These are phyloP conservation scores for Acanthococcus lagerstroemiae DNA, from an alignment of 2,888 invertebrate genomes.

Conservation along the genomic window DNA sequence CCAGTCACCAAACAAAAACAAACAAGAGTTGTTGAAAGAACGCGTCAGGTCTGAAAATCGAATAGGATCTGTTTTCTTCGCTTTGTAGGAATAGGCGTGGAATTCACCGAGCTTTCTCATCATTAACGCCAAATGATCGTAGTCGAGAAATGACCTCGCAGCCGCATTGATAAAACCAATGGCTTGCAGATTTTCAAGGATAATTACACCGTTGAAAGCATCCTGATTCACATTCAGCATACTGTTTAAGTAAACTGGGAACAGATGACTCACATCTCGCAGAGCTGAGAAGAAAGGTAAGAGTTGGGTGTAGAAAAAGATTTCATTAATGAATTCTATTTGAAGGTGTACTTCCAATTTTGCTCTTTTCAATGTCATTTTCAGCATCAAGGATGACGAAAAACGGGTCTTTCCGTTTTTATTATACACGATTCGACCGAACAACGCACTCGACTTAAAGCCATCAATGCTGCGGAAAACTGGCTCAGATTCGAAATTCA, in stretches of 20 bases:
- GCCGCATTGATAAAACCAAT: neutral
- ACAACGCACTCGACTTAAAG: too few species aligned
- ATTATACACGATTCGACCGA: too few species aligned
- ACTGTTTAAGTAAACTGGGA: slow-evolving; percentile 7
- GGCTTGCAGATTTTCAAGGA: slow-evolving; percentile 2
- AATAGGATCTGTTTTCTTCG: neutral
- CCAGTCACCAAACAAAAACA: too few species aligned
- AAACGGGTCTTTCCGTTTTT: too few species aligned
- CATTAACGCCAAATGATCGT: slow-evolving; percentile 2
- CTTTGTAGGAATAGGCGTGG: slow-evolving; percentile 9
- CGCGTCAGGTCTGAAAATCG: neutral
- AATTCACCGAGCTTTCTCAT: slow-evolving; percentile 1
- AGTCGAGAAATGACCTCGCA: neutral
- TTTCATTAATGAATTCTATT: neutral
- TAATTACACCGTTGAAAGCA: neutral
- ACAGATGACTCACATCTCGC: neutral
- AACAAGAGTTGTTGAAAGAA: neutral
- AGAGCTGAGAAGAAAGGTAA: neutral
- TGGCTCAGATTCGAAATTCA: too few species aligned
- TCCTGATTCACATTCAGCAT: neutral
- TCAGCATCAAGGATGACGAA: too few species aligned
- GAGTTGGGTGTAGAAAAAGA: neutral
- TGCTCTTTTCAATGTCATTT: too few species aligned
- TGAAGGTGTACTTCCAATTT: too few species aligned
- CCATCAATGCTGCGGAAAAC: too few species aligned